Percentiles rank a stretch among this genome's conserved stretches.
These are phyloP conservation scores for Sinocyclocheilus anophthalmus DNA, from an alignment of 2,113 vertebrate species.

Conservation along the genomic window DNA sequence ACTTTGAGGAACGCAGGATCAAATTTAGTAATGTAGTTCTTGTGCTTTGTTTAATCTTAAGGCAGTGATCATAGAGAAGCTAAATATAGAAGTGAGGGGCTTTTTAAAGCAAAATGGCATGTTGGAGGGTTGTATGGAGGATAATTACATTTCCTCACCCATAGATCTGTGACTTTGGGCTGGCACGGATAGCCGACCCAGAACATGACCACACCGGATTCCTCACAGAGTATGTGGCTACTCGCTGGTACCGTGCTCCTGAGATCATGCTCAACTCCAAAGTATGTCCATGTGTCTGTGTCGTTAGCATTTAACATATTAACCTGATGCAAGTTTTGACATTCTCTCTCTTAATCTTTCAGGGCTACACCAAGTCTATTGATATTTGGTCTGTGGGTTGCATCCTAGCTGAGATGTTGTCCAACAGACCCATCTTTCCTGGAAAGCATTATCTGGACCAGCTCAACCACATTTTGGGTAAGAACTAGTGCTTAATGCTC, in stretches of 20 bases:
- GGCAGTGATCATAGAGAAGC: background rate
- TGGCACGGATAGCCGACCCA: constrained; percentile 87
- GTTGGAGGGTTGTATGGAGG: background rate
- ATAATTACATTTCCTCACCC: background rate
- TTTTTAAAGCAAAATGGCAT: background rate
- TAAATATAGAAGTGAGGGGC: background rate
- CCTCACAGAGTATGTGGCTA: constrained; percentile 89
- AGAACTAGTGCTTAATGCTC: constrained; percentile 28
- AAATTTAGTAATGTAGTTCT: constrained; percentile 21
- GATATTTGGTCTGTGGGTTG: constrained; percentile 93
- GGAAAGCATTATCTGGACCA: constrained; percentile 93
- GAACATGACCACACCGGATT: constrained; percentile 92
- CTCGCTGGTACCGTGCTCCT: constrained; percentile 90
- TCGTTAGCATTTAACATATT: background rate
- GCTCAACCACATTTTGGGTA: constrained; percentile 89
- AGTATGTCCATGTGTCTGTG: constrained; percentile 63
- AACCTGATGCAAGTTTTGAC: background rate
- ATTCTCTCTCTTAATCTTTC: constrained; percentile 44
- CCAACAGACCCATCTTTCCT: constrained; percentile 87
- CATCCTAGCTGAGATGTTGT: constrained; percentile 91
- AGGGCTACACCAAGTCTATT: constrained; percentile 91
- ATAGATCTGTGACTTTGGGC: constrained; percentile 90
- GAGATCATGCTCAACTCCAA: constrained; percentile 95
- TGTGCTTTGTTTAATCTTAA: constrained; percentile 5
- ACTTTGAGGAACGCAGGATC: background rate